phyloP scores from a whole-genome alignment of 2,113 vertebrate genomes.

The Macquaria australasica region DNA sequence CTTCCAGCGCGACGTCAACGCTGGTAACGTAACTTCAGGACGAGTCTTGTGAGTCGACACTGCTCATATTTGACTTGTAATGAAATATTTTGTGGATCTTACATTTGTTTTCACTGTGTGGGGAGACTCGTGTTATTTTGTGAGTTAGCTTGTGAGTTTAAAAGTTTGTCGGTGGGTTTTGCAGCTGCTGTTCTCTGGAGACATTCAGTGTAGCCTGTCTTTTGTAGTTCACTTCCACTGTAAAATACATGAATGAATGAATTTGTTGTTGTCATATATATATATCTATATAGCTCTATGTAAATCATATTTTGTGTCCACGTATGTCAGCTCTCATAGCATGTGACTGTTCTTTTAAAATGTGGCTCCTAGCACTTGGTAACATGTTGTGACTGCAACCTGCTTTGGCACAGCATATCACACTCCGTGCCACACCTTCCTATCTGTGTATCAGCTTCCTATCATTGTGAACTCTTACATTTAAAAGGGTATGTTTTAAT shows the following conservation, averaged over 20 bases:
- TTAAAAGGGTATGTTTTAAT: not conserved
- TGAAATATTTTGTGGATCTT: no score
- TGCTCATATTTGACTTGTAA: not conserved
- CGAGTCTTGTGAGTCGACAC: not conserved
- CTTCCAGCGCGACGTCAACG: not conserved
- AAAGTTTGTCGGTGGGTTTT: not conserved
- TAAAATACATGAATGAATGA: not conserved
- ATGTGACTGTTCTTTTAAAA: not conserved
- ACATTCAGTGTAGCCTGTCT: no score
- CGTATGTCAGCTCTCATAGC: not conserved
- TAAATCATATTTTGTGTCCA: not conserved
- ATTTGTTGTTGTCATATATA: not conserved
- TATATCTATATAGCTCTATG: not conserved
- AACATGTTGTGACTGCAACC: conserved; percentile 13
- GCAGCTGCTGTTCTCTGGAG: not conserved
- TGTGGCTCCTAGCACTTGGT: not conserved
- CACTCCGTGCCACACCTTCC: conserved; percentile 20
- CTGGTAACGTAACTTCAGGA: conserved; percentile 13
- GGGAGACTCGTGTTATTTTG: not conserved
- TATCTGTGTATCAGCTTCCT: conserved; percentile 5
- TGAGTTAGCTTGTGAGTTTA: not conserved
- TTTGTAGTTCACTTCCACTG: not conserved
- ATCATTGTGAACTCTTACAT: not conserved
- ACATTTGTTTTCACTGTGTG: not conserved
- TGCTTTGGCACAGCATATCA: not conserved